Evolutionary conservation across 2,888 invertebrate species (phyloP), one percentile per base, ranked within the genome.

Genomic region (Lithophane ornitopus): DNA sequence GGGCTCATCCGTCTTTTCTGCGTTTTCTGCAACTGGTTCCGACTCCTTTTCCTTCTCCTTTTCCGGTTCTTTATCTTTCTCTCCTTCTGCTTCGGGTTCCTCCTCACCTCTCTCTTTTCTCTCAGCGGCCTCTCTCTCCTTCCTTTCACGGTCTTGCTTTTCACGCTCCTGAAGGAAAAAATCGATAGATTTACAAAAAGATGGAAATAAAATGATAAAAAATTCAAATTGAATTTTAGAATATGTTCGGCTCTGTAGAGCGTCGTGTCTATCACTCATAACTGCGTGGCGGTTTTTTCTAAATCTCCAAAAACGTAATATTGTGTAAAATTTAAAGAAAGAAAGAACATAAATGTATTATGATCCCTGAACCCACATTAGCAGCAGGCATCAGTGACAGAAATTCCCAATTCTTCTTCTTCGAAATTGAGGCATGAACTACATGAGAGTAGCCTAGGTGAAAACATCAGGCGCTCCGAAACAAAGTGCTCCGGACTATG

Each of bases 91-190:
- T 22, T 84, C 87, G 4, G 89, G 90, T 34, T 82, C 88, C 11
- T 85, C 89, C 58, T 92, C 91, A 0, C 88, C 90, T 12, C 66
- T 80, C 7, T 89, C 92, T 61, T 85, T 88, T 78, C 76, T 89
- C 80, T 89, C 92, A 54, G 90, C 89, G 0, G 77, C 85, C 72
- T 91, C 91, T 63, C 84, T 91, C 61, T 91, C 93, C 75, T 91
- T 92, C n/a, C 65, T 90, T 67, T 94, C 93, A 16, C 90, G 91
- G 3, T 93, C 94, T 76, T 84, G 77, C 74, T 81, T 92, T 74
- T 93, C 94, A 44, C 92, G 91, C 77, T 95, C 94, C 94, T 94
- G 78, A 26, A 56, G 7, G 8, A 34, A 73, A 22, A 0, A 59
- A 49, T 19, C 12, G 16, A 22, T 0, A 2, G 19, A 12, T 26